A percentile compares a stretch with the other conserved stretches of the same genome.
Conservation (phyloP, 1,140 invertebrate genomes). For the Tribolium castaneum region DNA sequence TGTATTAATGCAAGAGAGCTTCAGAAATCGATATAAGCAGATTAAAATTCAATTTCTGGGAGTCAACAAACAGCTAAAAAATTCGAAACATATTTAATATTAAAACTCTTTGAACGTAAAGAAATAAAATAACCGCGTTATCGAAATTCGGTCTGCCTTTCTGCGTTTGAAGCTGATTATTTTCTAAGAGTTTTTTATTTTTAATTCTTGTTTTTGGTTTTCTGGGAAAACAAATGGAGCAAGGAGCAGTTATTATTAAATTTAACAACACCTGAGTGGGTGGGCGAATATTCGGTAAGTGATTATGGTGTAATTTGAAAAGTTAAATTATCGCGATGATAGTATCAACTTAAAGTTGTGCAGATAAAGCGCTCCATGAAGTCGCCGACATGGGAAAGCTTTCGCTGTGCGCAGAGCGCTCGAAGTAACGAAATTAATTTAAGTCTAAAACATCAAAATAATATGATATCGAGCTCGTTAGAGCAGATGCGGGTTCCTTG, state of each 20-base stretch:
- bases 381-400: conserved; percentile 22
- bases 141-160: background rate
- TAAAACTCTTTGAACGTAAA: conserved; percentile 5
- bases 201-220: background rate
- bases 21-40: background rate
- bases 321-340: conserved; percentile 24
- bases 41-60: conserved; percentile 15
- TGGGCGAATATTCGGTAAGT: too few species aligned
- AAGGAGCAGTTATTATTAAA: background rate
- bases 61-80: background rate
- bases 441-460: conserved; percentile 33
- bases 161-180: background rate
- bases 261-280: background rate
- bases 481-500: conserved; percentile 25
- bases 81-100: conserved; percentile 12
- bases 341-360: conserved; percentile 31
- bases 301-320: conserved; percentile 1
- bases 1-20: too few species aligned
- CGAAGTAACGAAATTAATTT: conserved; percentile 33
- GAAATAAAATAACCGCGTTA: conserved; percentile 9
- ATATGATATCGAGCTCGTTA: conserved; percentile 35
- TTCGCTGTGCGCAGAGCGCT: background rate
- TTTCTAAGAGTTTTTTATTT: background rate
- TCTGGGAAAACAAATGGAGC: background rate
- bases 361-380: conserved; percentile 23